A percentile compares a stretch with the other conserved stretches of the same genome.
These are phyloP conservation scores for Drosophila paucipuncta DNA, from an alignment of 2,888 invertebrate species.

Conservation along the genomic window DNA sequence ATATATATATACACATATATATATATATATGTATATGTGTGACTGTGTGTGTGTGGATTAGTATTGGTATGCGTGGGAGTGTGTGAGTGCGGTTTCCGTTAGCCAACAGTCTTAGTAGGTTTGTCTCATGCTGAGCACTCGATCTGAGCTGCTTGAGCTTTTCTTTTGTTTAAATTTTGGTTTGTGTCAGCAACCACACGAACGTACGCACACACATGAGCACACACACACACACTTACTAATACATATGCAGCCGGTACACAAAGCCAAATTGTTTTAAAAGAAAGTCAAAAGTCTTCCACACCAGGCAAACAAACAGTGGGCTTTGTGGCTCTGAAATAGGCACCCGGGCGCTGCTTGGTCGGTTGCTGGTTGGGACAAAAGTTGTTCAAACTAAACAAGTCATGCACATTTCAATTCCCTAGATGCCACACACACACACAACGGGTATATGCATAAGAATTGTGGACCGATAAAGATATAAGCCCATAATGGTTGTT, in stretches of 20 bases:
- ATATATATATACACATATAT: constrained; percentile 5
- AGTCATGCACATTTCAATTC: constrained; percentile 68
- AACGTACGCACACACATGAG: constrained; percentile 59
- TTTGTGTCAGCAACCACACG: constrained; percentile 78
- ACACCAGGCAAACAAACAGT: constrained; percentile 63
- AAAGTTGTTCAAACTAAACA: constrained; percentile 76
- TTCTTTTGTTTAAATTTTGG: constrained; percentile 82
- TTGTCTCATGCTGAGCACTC: constrained; percentile 75
- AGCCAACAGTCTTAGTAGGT: constrained; percentile 75
- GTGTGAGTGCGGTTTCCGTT: constrained; percentile 79
- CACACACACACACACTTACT: constrained; percentile 10
- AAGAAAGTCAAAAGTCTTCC: constrained; percentile 79
- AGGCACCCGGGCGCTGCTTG: constrained; percentile 29
- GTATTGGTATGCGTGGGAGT: constrained; percentile 36
- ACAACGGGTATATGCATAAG: neutral
- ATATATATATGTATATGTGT: constrained; percentile 10
- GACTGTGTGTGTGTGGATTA: constrained; percentile 17
- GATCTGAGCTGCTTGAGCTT: constrained; percentile 65
- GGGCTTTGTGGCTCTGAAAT: constrained; percentile 47
- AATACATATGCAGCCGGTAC: constrained; percentile 18
- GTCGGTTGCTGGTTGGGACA: constrained; percentile 31
- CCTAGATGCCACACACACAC: constrained; percentile 12
- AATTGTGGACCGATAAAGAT: neutral
- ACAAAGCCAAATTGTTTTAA: constrained; percentile 79
- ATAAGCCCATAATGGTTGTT: neutral